A percentile compares a stretch with the other conserved stretches of the same genome.
Conservation (phyloP, 1,140 invertebrate species). For the Mycetomoellerius zeteki region DNA sequence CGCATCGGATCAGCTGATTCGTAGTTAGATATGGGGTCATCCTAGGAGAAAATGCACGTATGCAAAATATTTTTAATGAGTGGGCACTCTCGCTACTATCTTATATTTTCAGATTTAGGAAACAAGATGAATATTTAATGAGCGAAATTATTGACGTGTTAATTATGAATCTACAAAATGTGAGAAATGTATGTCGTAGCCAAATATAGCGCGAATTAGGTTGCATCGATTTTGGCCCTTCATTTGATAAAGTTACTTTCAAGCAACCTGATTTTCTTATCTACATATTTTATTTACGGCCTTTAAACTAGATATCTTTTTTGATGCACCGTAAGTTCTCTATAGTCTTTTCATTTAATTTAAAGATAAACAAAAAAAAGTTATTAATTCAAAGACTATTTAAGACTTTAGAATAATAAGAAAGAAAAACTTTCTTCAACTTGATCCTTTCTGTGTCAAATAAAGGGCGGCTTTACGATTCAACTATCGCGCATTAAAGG, state of each 20-base stretch:
- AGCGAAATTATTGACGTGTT: neutral
- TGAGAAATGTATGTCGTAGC: slow-evolving; percentile 8
- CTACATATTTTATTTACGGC: no score
- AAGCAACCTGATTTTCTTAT: neutral
- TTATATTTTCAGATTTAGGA: neutral
- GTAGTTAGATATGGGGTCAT: slow-evolving; percentile 54
- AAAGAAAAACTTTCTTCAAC: neutral
- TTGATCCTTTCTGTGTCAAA: neutral
- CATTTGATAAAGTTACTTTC: slow-evolving; percentile 12
- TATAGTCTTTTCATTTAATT: neutral
- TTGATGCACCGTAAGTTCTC: neutral
- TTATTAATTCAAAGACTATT: neutral
- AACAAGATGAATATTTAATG: neutral
- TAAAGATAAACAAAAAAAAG: neutral
- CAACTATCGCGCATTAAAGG: neutral
- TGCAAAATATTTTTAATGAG: slow-evolving; percentile 34
- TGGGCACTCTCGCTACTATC: neutral
- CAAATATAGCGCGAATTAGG: slow-evolving; percentile 17
- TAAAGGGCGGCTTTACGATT: neutral
- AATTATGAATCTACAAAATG: neutral
- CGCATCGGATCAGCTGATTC: slow-evolving; percentile 36
- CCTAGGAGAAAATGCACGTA: slow-evolving; percentile 53
- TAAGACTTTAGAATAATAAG: neutral
- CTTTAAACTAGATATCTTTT: neutral
- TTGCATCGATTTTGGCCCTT: slow-evolving; percentile 18